Base-by-base conservation (phyloP, 2,797 vertebrate species). In the Cyprinella venusta region DNA sequence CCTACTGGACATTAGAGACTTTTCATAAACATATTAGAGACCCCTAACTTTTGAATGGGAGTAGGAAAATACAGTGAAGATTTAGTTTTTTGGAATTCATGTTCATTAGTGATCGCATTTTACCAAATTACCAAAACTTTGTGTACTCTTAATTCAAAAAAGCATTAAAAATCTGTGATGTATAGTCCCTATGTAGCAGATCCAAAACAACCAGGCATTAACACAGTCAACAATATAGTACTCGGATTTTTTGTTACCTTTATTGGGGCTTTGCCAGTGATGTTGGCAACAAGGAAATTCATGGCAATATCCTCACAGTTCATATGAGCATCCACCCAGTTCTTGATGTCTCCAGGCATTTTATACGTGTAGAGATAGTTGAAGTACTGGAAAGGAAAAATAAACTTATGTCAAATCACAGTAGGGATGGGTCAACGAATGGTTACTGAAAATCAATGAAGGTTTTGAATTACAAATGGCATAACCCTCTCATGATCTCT, bases 281-380 rank as follows among this genome's bases (percentile, higher is more conserved):
- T 96, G 86, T 98, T 99, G 7, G 98, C 97, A 85, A 99, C 98
- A 30, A 99, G 94, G 90, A 99, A 99, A 90, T 99, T 99, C 97
- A 99, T 99, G 83, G 98, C 98, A 70, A 99, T 99, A 85, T 99
- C 98, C 91, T 99, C 98, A 88, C 98, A 99, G 91, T 99, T 99
- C 98, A 99, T 99, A 81, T 99, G 98, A 18, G 97, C 96, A n/a
- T 99, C 98, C 85, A 99, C 98, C 98, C 98, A 99, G 81, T 96
- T 99, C 94, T 99, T 99, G 90, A 99, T 99, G 90, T 99, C 98
- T 84, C 98, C 98, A 8, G 98, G 98, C 98, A 99, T 99, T 93
- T 99, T 99, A 90, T 99, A 99, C 1, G 98, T 97, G 89, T 99
- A 99, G 88, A 99, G 93, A 88, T 99, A 99, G 92, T 99, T 99